These are phyloP conservation scores for Mythimna pallens DNA, from an alignment of 2,888 invertebrate species.

Conservation along the genomic window DNA sequence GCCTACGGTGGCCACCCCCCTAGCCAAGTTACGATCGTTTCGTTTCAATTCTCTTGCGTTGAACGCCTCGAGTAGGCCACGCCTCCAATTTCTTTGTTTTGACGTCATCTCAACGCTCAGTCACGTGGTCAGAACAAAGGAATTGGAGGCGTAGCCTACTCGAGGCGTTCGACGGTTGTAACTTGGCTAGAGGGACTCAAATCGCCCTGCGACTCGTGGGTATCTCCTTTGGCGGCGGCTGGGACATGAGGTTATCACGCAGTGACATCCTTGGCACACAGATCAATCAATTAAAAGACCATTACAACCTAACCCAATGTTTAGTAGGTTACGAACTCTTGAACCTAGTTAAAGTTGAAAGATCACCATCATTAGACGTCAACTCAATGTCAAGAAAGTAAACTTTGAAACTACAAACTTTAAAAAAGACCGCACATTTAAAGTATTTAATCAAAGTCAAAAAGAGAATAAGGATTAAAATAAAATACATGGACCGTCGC, in stretches of 20 bases:
- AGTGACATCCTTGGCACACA: neutral
- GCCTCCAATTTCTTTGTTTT: no score
- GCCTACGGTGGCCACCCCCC: no score
- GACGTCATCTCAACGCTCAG: no score
- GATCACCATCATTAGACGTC: conserved; percentile 10
- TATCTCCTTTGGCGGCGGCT: no score
- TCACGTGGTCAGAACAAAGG: no score
- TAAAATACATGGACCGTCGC: conserved; percentile 33
- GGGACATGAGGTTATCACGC: neutral
- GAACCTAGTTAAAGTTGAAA: conserved; percentile 1
- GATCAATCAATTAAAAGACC: conserved; percentile 4
- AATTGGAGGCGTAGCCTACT: no score
- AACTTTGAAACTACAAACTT: neutral
- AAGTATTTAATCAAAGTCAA: conserved; percentile 62
- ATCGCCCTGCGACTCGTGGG: no score
- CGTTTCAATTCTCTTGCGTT: no score
- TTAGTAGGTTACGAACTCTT: conserved; percentile 1
- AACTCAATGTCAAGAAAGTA: conserved; percentile 15
- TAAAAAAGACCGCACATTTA: conserved; percentile 27
- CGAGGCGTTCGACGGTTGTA: no score
- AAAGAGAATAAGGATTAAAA: conserved; percentile 57
- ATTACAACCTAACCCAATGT: neutral
- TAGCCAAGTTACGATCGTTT: no score
- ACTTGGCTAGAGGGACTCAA: no score
- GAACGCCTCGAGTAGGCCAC: no score